Evolutionary conservation across 2,888 invertebrate genomes (phyloP).

Genomic region (Scrobipalpa atriplicella): DNA sequence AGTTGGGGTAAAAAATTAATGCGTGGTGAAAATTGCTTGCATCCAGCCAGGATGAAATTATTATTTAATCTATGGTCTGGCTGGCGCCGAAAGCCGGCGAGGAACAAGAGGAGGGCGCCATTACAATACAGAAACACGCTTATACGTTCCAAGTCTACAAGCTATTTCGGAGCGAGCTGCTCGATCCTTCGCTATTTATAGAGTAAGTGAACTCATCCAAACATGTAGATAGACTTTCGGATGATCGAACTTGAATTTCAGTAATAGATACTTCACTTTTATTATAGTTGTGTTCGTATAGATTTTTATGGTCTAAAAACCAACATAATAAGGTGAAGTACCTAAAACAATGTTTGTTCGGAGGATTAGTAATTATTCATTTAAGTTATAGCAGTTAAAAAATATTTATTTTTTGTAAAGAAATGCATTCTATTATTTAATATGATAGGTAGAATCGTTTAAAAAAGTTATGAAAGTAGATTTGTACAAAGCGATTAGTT

Average conservation of each 20-base stretch:
- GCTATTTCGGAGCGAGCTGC: slow-evolving; percentile 44
- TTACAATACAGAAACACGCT: slow-evolving; percentile 36
- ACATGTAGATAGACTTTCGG: slow-evolving; percentile 22
- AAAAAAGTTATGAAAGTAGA: no score
- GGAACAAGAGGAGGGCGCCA: slow-evolving; percentile 27
- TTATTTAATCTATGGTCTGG: slow-evolving; percentile 26
- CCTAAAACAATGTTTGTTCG: no score
- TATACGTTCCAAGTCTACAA: slow-evolving; percentile 32
- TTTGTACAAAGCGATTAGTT: neutral
- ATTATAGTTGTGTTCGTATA: neutral
- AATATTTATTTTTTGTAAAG: no score
- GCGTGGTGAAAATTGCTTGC: slow-evolving; percentile 13
- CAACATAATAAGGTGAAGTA: neutral
- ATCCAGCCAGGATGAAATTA: slow-evolving; percentile 14
- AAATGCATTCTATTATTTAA: no score
- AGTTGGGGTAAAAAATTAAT: slow-evolving; percentile 22
- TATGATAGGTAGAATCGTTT: no score
- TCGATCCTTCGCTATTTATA: slow-evolving; percentile 45
- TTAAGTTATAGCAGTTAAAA: no score
- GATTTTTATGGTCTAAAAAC: neutral
- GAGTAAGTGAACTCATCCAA: slow-evolving; percentile 42
- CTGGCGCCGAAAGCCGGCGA: slow-evolving; percentile 32
- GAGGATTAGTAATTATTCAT: no score
- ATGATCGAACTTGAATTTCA: slow-evolving; percentile 14
- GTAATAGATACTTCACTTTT: neutral